phyloP scores from a whole-genome alignment of 2,113 vertebrate species.

The Rhea pennata region DNA sequence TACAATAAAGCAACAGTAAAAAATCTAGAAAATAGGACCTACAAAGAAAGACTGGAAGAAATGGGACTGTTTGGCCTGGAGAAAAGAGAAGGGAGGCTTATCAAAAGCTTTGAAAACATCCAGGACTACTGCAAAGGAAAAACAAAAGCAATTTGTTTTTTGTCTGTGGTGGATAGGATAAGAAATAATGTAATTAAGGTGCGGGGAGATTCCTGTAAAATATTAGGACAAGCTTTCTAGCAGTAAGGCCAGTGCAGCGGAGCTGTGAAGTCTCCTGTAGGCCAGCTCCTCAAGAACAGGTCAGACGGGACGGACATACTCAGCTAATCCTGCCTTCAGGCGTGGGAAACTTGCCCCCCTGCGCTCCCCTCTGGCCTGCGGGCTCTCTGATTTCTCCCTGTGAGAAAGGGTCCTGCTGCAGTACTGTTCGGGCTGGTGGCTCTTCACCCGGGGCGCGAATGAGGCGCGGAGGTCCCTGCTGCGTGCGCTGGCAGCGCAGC shows the following conservation, averaged over 20 bases:
- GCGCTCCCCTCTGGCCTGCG: neutral
- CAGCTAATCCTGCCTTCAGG: neutral
- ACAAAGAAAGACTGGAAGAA: neutral
- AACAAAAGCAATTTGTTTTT: neutral
- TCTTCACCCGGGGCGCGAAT: accelerated
- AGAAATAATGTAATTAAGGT: neutral
- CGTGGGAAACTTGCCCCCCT: accelerated
- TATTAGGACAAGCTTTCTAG: neutral
- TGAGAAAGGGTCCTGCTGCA: neutral
- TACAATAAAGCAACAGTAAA: neutral
- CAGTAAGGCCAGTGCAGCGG: accelerated
- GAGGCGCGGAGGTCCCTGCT: neutral
- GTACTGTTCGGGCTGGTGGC: neutral
- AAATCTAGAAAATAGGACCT: neutral
- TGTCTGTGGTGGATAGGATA: neutral
- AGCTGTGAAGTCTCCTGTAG: neutral
- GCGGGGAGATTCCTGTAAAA: neutral
- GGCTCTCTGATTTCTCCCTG: neutral
- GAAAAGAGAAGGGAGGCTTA: neutral
- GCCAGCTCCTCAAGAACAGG: neutral
- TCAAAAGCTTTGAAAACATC: neutral
- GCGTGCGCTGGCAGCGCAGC: accelerated
- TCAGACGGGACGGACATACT: neutral
- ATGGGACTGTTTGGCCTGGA: neutral
- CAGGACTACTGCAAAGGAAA: neutral